Percentiles rank a stretch among this genome's conserved stretches.
Conservation (phyloP, 2,888 invertebrate species). For the Sesia bembeciformis region DNA sequence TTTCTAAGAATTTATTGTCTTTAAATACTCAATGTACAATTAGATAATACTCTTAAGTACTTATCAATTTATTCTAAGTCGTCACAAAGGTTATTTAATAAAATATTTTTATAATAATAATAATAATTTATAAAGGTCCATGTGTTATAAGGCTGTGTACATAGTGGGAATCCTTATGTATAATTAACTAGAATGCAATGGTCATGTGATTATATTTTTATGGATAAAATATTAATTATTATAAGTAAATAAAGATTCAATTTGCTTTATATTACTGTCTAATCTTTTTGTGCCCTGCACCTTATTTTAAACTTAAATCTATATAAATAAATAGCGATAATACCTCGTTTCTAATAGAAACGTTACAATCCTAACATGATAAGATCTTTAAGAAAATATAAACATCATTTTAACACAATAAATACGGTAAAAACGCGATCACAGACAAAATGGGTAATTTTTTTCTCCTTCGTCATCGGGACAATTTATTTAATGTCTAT, state of each 20-base stretch:
- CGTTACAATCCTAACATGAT: too few relatives aligned
- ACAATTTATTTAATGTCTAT: too few relatives aligned
- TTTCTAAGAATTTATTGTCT: too few relatives aligned
- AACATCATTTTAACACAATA: too few relatives aligned
- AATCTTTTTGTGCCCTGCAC: neutral
- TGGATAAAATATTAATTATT: neutral
- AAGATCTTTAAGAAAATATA: too few relatives aligned
- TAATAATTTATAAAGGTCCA: slow-evolving; percentile 41
- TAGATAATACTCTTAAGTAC: slow-evolving; percentile 8
- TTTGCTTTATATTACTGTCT: neutral
- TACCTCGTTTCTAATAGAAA: neutral
- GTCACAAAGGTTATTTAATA: slow-evolving; percentile 39
- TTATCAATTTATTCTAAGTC: slow-evolving; percentile 27
- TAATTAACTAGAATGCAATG: neutral
- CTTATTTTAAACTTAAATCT: neutral
- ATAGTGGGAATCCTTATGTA: slow-evolving; percentile 50
- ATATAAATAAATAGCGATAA: neutral
- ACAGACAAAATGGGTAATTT: too few relatives aligned
- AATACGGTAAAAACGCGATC: too few relatives aligned
- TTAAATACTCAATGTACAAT: too few relatives aligned
- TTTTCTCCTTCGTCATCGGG: too few relatives aligned
- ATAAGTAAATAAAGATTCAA: neutral
- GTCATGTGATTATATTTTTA: slow-evolving; percentile 2
- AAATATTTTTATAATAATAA: slow-evolving; percentile 1
- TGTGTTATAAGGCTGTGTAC: slow-evolving; percentile 50